phyloP scores from a whole-genome alignment of 2,888 invertebrate genomes.

The Parasteatoda lunata region DNA sequence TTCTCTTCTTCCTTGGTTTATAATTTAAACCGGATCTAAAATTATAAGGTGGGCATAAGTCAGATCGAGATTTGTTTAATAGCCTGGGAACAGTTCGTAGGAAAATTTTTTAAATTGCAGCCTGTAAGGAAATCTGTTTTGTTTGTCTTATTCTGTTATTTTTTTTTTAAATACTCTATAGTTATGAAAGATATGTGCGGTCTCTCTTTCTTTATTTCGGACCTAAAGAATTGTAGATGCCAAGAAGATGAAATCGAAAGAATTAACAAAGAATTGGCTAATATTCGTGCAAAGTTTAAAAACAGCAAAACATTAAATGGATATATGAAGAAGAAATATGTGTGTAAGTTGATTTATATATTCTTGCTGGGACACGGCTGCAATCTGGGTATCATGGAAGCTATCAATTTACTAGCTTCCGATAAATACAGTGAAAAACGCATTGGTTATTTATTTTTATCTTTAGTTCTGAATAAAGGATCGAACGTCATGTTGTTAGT shows the following conservation, averaged over 20 bases:
- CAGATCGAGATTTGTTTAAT: no score
- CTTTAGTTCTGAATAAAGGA: slow-evolving; percentile 98
- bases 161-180: no score
- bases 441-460: slow-evolving; percentile 99
- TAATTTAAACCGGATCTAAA: no score
- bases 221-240: slow-evolving; percentile 84
- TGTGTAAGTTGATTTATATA: slow-evolving; percentile 99
- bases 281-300: slow-evolving; percentile 99
- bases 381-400: slow-evolving; percentile 99
- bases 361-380: slow-evolving; percentile 99
- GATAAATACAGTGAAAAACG: slow-evolving; percentile 99
- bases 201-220: slow-evolving; percentile 40
- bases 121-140: no score
- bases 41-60: no score
- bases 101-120: no score
- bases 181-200: slow-evolving; percentile 24
- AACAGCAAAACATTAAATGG: slow-evolving; percentile 99
- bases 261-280: slow-evolving; percentile 99
- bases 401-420: slow-evolving; percentile 97
- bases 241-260: slow-evolving; percentile 99
- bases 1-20: no score
- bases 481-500: slow-evolving; percentile 99
- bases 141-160: no score
- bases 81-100: no score
- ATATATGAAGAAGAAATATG: slow-evolving; percentile 99